Conservation (phyloP, 35 echinoderm and acorn worm species). For the Ophiothrix spiculata region DNA sequence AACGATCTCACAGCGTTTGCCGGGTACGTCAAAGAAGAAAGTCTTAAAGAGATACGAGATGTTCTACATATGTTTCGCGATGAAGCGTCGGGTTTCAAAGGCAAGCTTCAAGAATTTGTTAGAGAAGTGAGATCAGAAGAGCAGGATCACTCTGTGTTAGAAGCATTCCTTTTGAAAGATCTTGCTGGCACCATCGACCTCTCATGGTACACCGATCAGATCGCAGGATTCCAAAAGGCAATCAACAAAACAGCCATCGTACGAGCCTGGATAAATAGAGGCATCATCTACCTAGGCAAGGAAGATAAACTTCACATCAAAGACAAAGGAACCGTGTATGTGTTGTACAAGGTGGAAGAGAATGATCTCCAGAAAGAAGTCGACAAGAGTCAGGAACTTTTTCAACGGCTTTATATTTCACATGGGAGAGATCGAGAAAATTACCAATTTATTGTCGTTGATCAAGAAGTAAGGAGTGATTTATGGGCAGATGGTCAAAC, state of each 20-base stretch:
- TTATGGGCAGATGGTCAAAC: background rate
- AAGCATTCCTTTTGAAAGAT: background rate
- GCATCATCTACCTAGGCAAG: background rate
- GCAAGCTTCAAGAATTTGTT: background rate
- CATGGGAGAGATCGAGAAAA: background rate
- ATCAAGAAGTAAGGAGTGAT: background rate
- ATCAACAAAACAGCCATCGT: background rate
- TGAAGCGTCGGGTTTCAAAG: background rate
- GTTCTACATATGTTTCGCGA: background rate
- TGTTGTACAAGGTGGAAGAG: background rate
- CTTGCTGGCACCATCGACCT: background rate
- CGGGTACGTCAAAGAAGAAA: background rate
- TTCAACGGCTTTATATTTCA: background rate
- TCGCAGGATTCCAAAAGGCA: background rate
- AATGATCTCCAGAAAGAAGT: background rate
- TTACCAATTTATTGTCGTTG: background rate
- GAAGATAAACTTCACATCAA: background rate
- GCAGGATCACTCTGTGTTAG: background rate
- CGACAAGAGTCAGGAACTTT: background rate
- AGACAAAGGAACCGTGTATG: background rate
- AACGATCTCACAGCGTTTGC: background rate
- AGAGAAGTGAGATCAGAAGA: background rate
- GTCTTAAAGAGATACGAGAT: background rate
- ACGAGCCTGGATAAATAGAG: background rate
- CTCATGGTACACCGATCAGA: background rate